Evolutionary conservation across 2,797 vertebrate species (phyloP).

Genomic region (Argya squamiceps): DNA sequence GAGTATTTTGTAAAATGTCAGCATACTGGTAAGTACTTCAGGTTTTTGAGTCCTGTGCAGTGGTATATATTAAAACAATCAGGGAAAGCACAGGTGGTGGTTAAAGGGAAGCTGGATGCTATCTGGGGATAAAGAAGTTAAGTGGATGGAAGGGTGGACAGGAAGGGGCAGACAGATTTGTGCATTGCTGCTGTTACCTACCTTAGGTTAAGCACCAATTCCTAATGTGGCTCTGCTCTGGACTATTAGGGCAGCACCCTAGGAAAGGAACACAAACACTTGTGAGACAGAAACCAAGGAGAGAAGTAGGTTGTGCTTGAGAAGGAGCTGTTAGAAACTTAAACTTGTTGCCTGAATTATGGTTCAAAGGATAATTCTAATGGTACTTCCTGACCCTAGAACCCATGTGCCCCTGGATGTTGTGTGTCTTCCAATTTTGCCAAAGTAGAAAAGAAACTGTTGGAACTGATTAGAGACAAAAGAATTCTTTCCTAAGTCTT

Average conservation of each 20-base stretch:
- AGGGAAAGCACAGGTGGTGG: background rate
- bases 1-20: background rate
- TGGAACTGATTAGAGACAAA: background rate
- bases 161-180: background rate
- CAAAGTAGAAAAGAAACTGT: background rate
- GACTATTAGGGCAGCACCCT: slow-evolving; percentile 50
- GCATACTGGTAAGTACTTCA: background rate
- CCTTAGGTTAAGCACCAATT: background rate
- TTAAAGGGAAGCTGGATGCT: background rate
- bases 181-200: background rate
- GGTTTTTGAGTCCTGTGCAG: too few relatives aligned
- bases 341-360: background rate
- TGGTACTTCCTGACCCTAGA: background rate
- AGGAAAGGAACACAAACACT: background rate
- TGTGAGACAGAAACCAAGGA: background rate
- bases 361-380: background rate
- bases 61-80: background rate
- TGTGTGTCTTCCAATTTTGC: background rate
- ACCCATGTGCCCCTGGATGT: accelerated
- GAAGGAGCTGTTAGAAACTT: background rate
- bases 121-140: background rate
- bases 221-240: slow-evolving; percentile 44
- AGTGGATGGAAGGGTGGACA: background rate
- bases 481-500: background rate
- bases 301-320: background rate